Evolutionary conservation across 2,888 invertebrate genomes (phyloP).

Genomic region (Thera obeliscata): DNA sequence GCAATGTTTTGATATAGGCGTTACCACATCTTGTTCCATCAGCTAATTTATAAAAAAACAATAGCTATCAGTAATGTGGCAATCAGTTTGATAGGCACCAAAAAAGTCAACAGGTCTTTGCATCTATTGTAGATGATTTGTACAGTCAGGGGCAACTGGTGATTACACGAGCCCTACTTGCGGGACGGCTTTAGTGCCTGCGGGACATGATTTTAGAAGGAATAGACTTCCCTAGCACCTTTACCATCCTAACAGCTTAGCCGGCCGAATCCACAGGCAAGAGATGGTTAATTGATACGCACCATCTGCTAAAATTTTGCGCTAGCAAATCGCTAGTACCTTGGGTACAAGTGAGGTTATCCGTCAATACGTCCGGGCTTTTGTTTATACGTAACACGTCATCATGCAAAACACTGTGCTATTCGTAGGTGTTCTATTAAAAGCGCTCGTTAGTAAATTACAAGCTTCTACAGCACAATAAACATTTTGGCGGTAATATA

Average conservation of each 20-base stretch:
- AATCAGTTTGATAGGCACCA: neutral
- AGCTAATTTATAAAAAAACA: neutral
- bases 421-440: constrained; percentile 30
- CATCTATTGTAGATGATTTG: too few relatives aligned
- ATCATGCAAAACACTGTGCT: constrained; percentile 39
- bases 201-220: too few relatives aligned
- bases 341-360: constrained; percentile 33
- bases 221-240: too few relatives aligned
- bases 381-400: constrained; percentile 43
- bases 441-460: constrained; percentile 19
- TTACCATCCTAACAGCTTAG: too few relatives aligned
- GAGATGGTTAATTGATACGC: neutral
- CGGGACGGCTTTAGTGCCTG: too few relatives aligned
- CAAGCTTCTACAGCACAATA: neutral
- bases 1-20: too few relatives aligned
- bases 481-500: neutral
- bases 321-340: constrained; percentile 18
- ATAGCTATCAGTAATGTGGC: neutral
- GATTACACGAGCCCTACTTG: too few relatives aligned
- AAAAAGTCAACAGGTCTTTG: too few relatives aligned
- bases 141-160: too few relatives aligned
- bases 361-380: constrained; percentile 39
- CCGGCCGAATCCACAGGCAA: too few relatives aligned
- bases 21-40: neutral
- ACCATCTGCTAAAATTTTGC: constrained; percentile 22